These are phyloP conservation scores for Scomberomorus guttatus DNA, from an alignment of 2,797 vertebrate species.

Conservation along the genomic window DNA sequence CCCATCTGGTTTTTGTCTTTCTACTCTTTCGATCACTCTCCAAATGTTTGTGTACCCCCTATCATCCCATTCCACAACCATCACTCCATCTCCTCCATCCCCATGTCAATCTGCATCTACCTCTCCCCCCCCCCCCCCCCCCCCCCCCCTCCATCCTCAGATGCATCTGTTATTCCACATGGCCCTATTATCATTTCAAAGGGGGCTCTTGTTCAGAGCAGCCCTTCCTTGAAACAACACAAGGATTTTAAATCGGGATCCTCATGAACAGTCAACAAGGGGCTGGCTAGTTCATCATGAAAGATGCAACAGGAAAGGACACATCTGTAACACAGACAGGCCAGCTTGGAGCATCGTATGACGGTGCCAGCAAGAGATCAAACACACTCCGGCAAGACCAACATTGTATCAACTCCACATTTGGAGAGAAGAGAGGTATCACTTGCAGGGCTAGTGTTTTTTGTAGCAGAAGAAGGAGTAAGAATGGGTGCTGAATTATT, in stretches of 20 bases:
- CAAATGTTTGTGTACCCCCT: background rate
- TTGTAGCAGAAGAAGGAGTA: background rate
- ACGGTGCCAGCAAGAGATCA: conserved; percentile 48
- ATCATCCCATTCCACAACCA: conserved; percentile 12
- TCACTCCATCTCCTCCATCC: conserved; percentile 3
- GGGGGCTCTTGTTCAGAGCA: conserved; percentile 46
- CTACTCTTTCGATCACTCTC: background rate
- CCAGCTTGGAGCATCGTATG: conserved; percentile 26
- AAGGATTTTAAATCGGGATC: conserved; percentile 70
- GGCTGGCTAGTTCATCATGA: conserved; percentile 53
- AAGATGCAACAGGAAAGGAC: conserved; percentile 59
- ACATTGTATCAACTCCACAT: background rate
- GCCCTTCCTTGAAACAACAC: conserved; percentile 64
- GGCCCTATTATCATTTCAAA: conserved; percentile 85
- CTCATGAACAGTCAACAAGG: conserved; percentile 65
- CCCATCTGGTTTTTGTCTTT: conserved; percentile 1
- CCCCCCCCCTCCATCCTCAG: conserved; percentile 23
- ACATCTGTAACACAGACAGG: conserved; percentile 46
- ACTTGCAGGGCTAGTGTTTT: conserved; percentile 1
- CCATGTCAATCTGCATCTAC: conserved; percentile 11
- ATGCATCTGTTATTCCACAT: conserved; percentile 76
- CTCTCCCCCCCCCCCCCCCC: too few relatives aligned
- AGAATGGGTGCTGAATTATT: background rate
- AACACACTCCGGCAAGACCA: conserved; percentile 36
- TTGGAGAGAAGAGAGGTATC: background rate